Evolutionary conservation across 2,113 vertebrate genomes (phyloP).

Genomic region (Xenopus laevis): DNA sequence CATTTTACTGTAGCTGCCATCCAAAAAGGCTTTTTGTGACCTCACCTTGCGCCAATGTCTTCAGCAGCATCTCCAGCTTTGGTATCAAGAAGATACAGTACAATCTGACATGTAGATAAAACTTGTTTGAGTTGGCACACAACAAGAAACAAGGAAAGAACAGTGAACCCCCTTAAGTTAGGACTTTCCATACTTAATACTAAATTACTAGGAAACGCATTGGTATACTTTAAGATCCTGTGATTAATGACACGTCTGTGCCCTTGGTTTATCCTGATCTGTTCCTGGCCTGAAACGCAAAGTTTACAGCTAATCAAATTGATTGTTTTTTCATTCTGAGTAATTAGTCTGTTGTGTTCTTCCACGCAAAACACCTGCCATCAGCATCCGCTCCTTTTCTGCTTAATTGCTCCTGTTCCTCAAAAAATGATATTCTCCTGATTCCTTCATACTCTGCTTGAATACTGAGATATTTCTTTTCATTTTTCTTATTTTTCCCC

Average conservation of each 20-base stretch:
- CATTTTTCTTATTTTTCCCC: too few species aligned
- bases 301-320: neutral
- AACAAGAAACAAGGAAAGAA: too few species aligned
- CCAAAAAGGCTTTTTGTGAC: too few species aligned
- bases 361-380: neutral
- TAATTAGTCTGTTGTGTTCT: neutral
- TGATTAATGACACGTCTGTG: neutral
- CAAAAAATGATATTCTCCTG: neutral
- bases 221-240: neutral
- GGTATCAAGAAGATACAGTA: too few species aligned
- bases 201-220: neutral
- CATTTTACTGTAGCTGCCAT: too few species aligned
- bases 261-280: neutral
- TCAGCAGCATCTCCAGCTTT: too few species aligned
- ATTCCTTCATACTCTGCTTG: neutral
- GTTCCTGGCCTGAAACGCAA: neutral
- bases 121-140: too few species aligned
- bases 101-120: too few species aligned
- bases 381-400: neutral
- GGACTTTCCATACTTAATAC: too few species aligned
- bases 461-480: too few species aligned
- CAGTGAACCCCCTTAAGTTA: too few species aligned
- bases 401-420: neutral
- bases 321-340: slow-evolving; percentile 4
- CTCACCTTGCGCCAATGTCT: too few species aligned